A percentile compares a stretch with the other conserved stretches of the same genome.
Evolutionary conservation across 2,888 invertebrate genomes (phyloP).

Genomic region (Chromoteleia sp.): DNA sequence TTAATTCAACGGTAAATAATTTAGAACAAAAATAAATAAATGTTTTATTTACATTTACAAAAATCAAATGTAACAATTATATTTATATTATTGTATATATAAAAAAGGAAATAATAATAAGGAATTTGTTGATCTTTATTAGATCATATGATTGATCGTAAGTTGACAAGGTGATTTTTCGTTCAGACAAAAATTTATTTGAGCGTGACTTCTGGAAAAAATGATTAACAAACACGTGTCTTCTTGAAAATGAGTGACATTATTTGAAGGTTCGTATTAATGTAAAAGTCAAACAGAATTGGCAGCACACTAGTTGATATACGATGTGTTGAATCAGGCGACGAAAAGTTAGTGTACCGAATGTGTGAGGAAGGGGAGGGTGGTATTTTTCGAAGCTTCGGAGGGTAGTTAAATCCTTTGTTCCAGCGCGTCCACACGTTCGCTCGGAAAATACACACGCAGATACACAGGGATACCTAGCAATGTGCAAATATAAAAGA

Average conservation of each 20-base stretch:
- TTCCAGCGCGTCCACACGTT: slow-evolving; percentile 44
- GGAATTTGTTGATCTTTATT: too few species aligned
- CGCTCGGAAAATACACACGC: slow-evolving; percentile 48
- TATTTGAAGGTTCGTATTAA: not conserved
- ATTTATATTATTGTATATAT: too few species aligned
- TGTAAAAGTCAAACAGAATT: slow-evolving; percentile 42
- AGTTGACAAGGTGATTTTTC: too few species aligned
- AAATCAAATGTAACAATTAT: too few species aligned
- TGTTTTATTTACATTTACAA: too few species aligned
- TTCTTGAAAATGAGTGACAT: too few species aligned
- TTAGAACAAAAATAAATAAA: too few species aligned
- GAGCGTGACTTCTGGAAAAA: not conserved
- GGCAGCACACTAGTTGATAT: slow-evolving; percentile 42
- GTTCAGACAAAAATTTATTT: too few species aligned
- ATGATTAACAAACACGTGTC: not conserved
- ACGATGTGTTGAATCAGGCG: slow-evolving; percentile 23
- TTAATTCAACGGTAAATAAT: too few species aligned
- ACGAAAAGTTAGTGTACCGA: slow-evolving; percentile 20
- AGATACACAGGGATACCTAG: slow-evolving; percentile 8
- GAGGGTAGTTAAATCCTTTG: slow-evolving; percentile 64
- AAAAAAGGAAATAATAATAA: too few species aligned
- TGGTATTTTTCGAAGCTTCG: slow-evolving; percentile 7
- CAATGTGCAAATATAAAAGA: slow-evolving; percentile 64
- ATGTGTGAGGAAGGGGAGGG: slow-evolving; percentile 20
- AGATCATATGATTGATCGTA: too few species aligned